These are phyloP conservation scores for Cassiopea andromeda DNA, from an alignment of 30 jellyfish, hydroid and myxozoan genomes.

Conservation along the genomic window DNA sequence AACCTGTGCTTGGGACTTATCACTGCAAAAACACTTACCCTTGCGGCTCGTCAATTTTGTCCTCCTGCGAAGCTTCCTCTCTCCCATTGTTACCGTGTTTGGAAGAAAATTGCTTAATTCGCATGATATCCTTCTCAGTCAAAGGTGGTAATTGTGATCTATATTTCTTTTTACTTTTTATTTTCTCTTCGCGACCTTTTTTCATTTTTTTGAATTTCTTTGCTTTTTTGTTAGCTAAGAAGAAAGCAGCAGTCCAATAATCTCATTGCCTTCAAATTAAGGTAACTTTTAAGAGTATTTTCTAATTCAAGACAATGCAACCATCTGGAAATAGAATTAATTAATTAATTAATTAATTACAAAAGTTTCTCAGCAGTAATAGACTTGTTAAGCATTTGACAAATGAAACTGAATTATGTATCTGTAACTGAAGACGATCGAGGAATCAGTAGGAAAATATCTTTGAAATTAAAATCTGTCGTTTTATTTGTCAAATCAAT, in stretches of 20 bases:
- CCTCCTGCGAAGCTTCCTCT: constrained; percentile 41
- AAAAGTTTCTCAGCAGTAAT: no score
- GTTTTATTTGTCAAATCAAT: no score
- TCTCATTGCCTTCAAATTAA: background rate
- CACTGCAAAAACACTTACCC: constrained; percentile 39
- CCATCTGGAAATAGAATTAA: no score
- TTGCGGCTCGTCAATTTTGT: constrained; percentile 47
- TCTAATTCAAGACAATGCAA: background rate
- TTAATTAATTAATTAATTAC: no score
- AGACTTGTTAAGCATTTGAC: no score
- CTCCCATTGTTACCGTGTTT: constrained; percentile 5
- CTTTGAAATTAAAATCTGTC: no score
- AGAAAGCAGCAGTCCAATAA: background rate
- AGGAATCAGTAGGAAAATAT: no score
- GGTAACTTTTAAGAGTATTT: background rate
- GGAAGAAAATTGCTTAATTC: constrained; percentile 52
- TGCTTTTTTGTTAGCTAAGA: constrained; percentile 41
- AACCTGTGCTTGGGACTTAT: no score
- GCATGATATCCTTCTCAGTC: constrained; percentile 46
- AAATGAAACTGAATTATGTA: no score
- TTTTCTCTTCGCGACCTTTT: constrained; percentile 55
- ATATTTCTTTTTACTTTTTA: constrained; percentile 42
- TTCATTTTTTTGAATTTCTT: constrained; percentile 55
- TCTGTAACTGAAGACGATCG: no score
- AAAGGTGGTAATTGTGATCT: constrained; percentile 61